Percentiles rank a stretch among this genome's conserved stretches.
phyloP scores from a whole-genome alignment of 2,888 invertebrate genomes.

The Nemotelus pantherinus region DNA sequence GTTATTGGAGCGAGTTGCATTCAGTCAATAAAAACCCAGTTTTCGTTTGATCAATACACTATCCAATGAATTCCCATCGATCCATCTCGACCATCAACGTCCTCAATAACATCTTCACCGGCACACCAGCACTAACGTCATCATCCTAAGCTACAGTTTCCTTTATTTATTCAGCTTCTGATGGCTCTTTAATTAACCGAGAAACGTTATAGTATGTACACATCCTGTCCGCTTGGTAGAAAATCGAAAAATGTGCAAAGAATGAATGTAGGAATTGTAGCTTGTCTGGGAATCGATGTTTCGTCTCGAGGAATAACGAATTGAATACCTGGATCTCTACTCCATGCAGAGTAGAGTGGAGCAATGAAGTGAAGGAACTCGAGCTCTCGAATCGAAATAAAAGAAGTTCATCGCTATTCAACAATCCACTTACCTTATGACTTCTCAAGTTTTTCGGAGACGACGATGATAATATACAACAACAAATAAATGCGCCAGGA shows the following conservation, averaged over 20 bases:
- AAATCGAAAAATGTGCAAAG: no score
- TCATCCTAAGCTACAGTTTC: slow-evolving; percentile 7
- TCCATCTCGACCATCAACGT: background rate
- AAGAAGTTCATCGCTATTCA: slow-evolving; percentile 6
- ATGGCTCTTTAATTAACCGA: slow-evolving; percentile 29
- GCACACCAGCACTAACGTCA: background rate
- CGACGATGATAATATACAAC: background rate
- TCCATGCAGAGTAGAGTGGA: background rate
- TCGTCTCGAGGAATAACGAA: no score
- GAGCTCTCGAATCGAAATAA: background rate
- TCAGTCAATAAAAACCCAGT: no score
- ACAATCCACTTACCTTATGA: slow-evolving; percentile 6
- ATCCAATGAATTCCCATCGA: no score
- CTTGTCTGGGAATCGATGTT: no score
- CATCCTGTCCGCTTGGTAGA: slow-evolving; percentile 1
- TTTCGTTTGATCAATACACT: no score
- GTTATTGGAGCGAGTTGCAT: no score
- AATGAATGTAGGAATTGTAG: no score
- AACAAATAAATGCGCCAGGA: background rate
- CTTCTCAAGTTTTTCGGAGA: background rate
- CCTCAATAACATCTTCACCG: background rate
- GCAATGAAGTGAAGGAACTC: slow-evolving; percentile 1
- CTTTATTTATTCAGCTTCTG: slow-evolving; percentile 35
- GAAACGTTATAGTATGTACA: slow-evolving; percentile 17
- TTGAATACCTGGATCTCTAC: no score